Evolutionary conservation across 2,113 vertebrate species (phyloP).

Genomic region (Arenaria interpres): DNA sequence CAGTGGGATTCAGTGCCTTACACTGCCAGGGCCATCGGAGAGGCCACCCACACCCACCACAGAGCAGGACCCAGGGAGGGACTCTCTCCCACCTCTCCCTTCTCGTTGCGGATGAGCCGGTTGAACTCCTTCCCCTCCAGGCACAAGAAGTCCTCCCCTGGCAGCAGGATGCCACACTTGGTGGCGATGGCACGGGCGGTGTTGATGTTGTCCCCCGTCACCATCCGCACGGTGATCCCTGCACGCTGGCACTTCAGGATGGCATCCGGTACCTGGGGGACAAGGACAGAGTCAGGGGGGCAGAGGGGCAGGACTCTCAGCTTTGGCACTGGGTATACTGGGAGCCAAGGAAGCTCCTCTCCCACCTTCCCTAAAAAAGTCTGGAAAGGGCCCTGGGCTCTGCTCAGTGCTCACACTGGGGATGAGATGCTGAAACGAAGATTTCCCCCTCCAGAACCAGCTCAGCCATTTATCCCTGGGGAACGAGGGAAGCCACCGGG

Average conservation of each 20-base stretch:
- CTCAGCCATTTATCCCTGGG: not conserved
- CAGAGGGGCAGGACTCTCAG: rapidly evolving
- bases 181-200: slow-evolving; percentile 94
- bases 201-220: slow-evolving; percentile 98
- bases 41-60: not conserved
- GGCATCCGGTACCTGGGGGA: slow-evolving; percentile 87
- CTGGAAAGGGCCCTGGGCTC: not conserved
- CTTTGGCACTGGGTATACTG: rapidly evolving
- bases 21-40: rapidly evolving
- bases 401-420: not conserved
- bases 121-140: slow-evolving; percentile 98
- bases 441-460: not conserved
- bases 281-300: not conserved
- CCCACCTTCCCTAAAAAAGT: not conserved
- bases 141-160: slow-evolving; percentile 91
- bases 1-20: rapidly evolving
- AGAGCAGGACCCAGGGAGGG: not conserved
- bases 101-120: slow-evolving; percentile 92
- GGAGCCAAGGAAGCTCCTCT: not conserved
- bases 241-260: slow-evolving; percentile 92
- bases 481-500: not conserved
- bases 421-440: rapidly evolving
- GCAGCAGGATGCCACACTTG: slow-evolving; percentile 93
- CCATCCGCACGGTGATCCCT: slow-evolving; percentile 96
- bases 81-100: slow-evolving; percentile 86